These are phyloP conservation scores for Empidonax traillii DNA, from an alignment of 2,113 vertebrate genomes.

Conservation along the genomic window DNA sequence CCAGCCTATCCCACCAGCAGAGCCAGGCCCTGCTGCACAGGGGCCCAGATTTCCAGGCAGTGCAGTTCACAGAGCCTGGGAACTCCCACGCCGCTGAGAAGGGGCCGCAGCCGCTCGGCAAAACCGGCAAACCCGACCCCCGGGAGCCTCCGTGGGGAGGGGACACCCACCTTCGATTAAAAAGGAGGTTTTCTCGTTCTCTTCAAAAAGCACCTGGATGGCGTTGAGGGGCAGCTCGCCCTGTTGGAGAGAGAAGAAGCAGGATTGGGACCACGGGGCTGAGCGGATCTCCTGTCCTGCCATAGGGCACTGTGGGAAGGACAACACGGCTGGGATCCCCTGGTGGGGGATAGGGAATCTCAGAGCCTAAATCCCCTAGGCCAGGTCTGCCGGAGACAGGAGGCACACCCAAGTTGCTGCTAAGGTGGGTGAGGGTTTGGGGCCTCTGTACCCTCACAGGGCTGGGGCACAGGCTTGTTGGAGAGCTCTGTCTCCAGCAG, in stretches of 20 bases:
- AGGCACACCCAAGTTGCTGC: neutral
- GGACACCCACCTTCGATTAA: conserved; percentile 86
- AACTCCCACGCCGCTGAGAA: neutral
- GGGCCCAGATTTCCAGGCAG: rapidly evolving
- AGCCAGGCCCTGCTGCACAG: neutral
- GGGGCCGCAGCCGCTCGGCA: neutral
- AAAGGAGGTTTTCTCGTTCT: conserved; percentile 87
- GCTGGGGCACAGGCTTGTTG: neutral
- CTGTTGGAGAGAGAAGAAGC: conserved; percentile 63
- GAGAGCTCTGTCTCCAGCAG: neutral
- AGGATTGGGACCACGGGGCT: neutral
- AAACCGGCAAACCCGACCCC: neutral
- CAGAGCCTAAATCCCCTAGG: neutral
- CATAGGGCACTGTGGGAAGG: neutral
- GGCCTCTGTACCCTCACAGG: neutral
- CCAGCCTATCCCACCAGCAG: neutral
- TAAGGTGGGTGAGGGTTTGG: neutral
- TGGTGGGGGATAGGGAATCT: neutral
- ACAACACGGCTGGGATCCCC: neutral
- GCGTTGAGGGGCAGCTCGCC: conserved; percentile 93
- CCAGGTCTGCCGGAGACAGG: neutral
- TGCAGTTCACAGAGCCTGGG: neutral
- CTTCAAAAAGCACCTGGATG: conserved; percentile 85
- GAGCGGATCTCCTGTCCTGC: neutral
- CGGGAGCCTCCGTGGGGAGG: rapidly evolving